Percentiles rank a stretch among this genome's conserved stretches.
Conservation (phyloP, 1,140 invertebrate genomes). For the Paraescarpia echinospica region DNA sequence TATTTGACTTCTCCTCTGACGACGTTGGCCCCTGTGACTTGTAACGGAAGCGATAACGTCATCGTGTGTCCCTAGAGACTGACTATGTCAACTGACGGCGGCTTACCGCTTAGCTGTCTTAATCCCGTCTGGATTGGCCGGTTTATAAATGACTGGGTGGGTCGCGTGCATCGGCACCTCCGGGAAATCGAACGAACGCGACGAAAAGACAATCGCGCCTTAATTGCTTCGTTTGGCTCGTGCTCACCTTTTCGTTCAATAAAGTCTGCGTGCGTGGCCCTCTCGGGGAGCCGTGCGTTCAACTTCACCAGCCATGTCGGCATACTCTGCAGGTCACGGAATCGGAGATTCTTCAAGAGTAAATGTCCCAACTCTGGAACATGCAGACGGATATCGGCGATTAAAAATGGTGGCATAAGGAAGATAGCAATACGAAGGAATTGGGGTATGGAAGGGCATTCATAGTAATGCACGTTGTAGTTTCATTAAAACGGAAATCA, state of each 20-base stretch:
- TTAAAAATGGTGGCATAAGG: not conserved
- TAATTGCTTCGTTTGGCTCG: not conserved
- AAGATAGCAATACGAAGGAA: not conserved
- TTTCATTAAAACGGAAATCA: not conserved
- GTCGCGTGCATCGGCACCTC: not conserved
- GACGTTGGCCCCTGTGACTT: not conserved
- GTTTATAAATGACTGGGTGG: not conserved
- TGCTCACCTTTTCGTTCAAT: not conserved
- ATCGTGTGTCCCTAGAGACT: not conserved
- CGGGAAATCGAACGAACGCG: not conserved
- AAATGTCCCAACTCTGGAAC: not conserved
- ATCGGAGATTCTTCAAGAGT: not conserved
- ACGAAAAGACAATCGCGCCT: not conserved
- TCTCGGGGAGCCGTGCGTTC: not conserved
- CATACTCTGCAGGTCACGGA: not conserved
- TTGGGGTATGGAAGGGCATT: too few species aligned
- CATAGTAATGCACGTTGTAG: not conserved
- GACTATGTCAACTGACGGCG: not conserved
- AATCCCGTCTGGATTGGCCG: not conserved
- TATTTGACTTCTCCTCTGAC: not conserved
- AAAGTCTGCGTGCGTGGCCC: not conserved
- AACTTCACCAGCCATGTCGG: not conserved
- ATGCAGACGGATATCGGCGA: not conserved
- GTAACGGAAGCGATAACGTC: not conserved
- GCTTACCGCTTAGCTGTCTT: not conserved